Base-by-base conservation (phyloP, 2,888 invertebrate species). In the Drosophila ochracea region DNA sequence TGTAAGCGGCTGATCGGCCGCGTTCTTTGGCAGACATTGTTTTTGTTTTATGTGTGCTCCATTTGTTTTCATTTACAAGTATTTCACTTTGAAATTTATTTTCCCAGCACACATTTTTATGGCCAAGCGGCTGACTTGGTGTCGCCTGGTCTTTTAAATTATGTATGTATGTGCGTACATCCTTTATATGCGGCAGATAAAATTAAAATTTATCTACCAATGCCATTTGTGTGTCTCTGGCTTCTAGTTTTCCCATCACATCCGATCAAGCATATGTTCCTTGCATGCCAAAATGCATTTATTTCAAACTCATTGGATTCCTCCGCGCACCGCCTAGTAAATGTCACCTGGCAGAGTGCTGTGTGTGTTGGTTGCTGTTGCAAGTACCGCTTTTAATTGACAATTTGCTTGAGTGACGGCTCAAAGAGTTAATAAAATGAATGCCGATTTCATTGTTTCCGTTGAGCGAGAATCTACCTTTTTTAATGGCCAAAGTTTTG, bases 11-110 rank as follows among this genome's bases (percentile, higher is more conserved):
- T 10, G 39, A 67, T 71, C 77, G 65, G 68, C 70, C 64, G 63
- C 76, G 70, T 80, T 68, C 80, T 61, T 70, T 68, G 41, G 68
- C 80, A 80, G 77, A 77, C 73, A 79, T 79, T 83, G 83, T 82
- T 69, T 58, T 71, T 68, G 74, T 47, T 54, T 68, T 43, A 25
- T 60, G 50, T 70, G 67, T 70, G 76, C 68, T 75, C 87, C 89
- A 88, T 88, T 88, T 88, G 90, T 88, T 88, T 88, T 88, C 87
- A 88, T 88, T 88, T 89, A 88, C 90, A 88, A 90, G 88, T 88
- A 88, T 88, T 88, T 89, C 90, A 81, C 88, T 90, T 85, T 82
- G 84, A 62, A 88, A 88, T 88, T 88, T 88, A 89, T 88, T 89
- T 88, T 74, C 73, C 73, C 73, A 76, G 65, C 84, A 85, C 85